These are phyloP conservation scores for Pterobdella sp. DNA, from an alignment of 2,888 invertebrate species.

Conservation along the genomic window DNA sequence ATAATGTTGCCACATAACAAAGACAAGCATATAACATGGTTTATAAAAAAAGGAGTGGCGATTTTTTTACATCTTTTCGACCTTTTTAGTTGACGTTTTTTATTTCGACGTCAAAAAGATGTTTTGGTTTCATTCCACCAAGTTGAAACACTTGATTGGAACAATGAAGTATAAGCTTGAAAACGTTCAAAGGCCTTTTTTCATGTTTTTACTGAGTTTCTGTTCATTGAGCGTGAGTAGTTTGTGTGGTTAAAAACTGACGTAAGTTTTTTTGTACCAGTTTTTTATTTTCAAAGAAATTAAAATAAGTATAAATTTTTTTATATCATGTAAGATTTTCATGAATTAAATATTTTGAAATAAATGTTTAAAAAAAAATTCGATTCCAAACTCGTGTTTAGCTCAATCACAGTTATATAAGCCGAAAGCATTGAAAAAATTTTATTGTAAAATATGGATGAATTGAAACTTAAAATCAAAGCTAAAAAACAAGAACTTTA, in stretches of 20 bases:
- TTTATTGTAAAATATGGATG: no score
- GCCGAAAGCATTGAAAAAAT: no score
- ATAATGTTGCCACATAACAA: no score
- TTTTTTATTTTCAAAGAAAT: background rate
- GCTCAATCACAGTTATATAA: background rate
- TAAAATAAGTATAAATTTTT: background rate
- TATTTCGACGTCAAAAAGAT: no score
- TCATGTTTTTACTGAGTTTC: background rate
- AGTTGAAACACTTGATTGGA: background rate
- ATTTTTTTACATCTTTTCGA: no score
- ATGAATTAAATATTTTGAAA: no score
- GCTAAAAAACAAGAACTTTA: constrained; percentile 12
- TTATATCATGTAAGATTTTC: no score
- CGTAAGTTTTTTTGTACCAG: background rate
- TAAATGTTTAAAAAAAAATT: no score
- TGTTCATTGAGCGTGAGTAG: background rate
- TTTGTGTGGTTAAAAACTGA: background rate
- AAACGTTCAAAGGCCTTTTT: background rate
- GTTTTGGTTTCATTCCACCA: no score
- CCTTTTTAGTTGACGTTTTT: no score
- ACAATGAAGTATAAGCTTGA: background rate
- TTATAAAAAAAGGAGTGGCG: no score
- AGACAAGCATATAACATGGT: no score
- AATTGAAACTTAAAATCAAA: constrained; percentile 9
- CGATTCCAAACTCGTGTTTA: background rate